Percentiles rank a stretch among this genome's conserved stretches.
These are phyloP conservation scores for Leptothorax acervorum DNA, from an alignment of 2,888 invertebrate species.

Conservation along the genomic window DNA sequence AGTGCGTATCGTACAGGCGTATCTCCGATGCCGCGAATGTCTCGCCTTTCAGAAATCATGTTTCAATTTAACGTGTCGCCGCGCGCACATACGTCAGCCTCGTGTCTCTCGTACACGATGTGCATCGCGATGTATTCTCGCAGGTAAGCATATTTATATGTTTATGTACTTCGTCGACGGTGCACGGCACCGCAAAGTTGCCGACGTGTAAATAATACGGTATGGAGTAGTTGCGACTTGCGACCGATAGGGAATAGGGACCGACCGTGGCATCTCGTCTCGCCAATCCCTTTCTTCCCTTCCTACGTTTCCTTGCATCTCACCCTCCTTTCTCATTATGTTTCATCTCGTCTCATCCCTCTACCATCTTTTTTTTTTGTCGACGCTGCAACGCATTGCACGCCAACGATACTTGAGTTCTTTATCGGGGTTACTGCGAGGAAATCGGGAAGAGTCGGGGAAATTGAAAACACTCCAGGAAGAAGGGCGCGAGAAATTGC, in stretches of 20 bases:
- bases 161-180: slow-evolving; percentile 62
- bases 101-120: neutral
- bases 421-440: slow-evolving; percentile 13
- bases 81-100: neutral
- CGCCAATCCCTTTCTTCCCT: slow-evolving; percentile 16
- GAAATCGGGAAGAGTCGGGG: slow-evolving; percentile 22
- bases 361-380: neutral
- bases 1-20: slow-evolving; percentile 48
- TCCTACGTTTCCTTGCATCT: slow-evolving; percentile 37
- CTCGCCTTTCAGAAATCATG: slow-evolving; percentile 69
- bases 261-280: neutral
- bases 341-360: slow-evolving; percentile 42
- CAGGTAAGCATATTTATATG: slow-evolving; percentile 70
- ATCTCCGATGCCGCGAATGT: slow-evolving; percentile 42
- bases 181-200: slow-evolving; percentile 66
- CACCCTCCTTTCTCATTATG: slow-evolving; percentile 49
- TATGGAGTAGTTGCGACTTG: slow-evolving; percentile 61
- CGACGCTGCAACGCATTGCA: neutral
- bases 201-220: slow-evolving; percentile 80
- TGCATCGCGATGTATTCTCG: slow-evolving; percentile 56
- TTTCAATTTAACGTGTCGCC: slow-evolving; percentile 66
- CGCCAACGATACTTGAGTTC: slow-evolving; percentile 9
- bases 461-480: slow-evolving; percentile 41
- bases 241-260: slow-evolving; percentile 60
- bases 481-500: slow-evolving; percentile 20